A percentile compares a stretch with the other conserved stretches of the same genome.
Evolutionary conservation across 64 coral and sea anemone genomes (phyloP).

Genomic region (Porites australiensis): DNA sequence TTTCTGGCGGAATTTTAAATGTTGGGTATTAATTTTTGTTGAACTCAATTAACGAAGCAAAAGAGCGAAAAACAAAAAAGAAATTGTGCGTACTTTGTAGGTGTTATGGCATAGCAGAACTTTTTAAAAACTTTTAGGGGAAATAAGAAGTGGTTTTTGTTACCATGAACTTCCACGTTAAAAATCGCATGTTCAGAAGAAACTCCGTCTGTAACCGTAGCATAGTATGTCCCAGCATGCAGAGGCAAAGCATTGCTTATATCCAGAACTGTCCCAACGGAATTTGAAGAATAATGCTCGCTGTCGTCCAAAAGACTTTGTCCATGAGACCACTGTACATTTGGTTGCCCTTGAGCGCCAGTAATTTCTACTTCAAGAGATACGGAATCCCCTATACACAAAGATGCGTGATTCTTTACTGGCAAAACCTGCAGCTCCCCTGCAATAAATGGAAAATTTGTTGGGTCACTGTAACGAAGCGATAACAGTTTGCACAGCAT

Average conservation of each 20-base stretch:
- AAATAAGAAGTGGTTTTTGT: background rate
- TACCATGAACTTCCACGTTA: conserved; percentile 14
- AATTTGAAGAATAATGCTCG: conserved; percentile 8
- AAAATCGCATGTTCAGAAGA: background rate
- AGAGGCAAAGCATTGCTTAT: background rate
- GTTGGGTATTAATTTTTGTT: too few species aligned
- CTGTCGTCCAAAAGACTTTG: background rate
- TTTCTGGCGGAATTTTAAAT: too few species aligned
- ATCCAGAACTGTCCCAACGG: background rate
- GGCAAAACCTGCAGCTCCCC: background rate
- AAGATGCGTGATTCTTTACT: conserved; percentile 3
- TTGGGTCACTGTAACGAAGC: too few species aligned
- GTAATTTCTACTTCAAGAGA: background rate
- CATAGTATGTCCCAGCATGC: conserved; percentile 18
- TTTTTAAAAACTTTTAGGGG: too few species aligned
- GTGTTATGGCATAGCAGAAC: too few species aligned
- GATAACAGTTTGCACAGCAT: too few species aligned
- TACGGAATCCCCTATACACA: background rate
- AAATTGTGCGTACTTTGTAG: too few species aligned
- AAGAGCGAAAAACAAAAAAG: too few species aligned
- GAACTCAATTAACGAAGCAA: too few species aligned
- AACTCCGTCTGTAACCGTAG: background rate
- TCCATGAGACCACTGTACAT: conserved; percentile 20
- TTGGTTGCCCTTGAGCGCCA: background rate
- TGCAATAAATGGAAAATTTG: background rate